Evolutionary conservation across 1,140 invertebrate species (phyloP).

Genomic region (Cotesia vestalis): DNA sequence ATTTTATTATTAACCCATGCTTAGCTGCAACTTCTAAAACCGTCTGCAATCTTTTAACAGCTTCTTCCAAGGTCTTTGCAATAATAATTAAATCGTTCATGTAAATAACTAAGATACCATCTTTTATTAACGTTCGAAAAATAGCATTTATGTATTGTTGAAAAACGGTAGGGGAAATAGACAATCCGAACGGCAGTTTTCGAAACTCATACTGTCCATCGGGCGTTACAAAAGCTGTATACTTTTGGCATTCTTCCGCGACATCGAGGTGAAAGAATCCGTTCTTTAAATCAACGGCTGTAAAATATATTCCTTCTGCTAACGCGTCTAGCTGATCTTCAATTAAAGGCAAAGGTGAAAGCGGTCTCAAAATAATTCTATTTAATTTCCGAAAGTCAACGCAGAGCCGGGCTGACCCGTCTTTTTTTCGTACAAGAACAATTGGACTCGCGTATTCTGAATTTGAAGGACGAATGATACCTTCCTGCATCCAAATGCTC

Average conservation of each 20-base stretch:
- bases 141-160: conserved; percentile 47
- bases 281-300: conserved; percentile 60
- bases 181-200: conserved; percentile 52
- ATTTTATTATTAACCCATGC: conserved; percentile 46
- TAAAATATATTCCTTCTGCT: conserved; percentile 53
- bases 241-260: conserved; percentile 15
- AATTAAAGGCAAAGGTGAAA: conserved; percentile 65
- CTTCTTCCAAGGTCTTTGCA: conserved; percentile 23
- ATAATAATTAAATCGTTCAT: conserved; percentile 38
- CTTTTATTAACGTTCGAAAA: conserved; percentile 35
- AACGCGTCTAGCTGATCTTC: conserved; percentile 62
- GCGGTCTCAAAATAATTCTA: conserved; percentile 46
- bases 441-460: conserved; percentile 48
- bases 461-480: conserved; percentile 41
- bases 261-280: conserved; percentile 24
- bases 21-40: conserved; percentile 40
- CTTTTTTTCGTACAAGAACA: conserved; percentile 48
- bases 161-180: conserved; percentile 33
- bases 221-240: conserved; percentile 28
- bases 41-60: conserved; percentile 37
- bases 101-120: conserved; percentile 20
- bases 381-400: conserved; percentile 51
- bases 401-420: conserved; percentile 45
- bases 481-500: conserved; percentile 37
- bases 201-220: conserved; percentile 48